phyloP scores from a whole-genome alignment of 2,797 vertebrate genomes.

The Molossus molossus region DNA sequence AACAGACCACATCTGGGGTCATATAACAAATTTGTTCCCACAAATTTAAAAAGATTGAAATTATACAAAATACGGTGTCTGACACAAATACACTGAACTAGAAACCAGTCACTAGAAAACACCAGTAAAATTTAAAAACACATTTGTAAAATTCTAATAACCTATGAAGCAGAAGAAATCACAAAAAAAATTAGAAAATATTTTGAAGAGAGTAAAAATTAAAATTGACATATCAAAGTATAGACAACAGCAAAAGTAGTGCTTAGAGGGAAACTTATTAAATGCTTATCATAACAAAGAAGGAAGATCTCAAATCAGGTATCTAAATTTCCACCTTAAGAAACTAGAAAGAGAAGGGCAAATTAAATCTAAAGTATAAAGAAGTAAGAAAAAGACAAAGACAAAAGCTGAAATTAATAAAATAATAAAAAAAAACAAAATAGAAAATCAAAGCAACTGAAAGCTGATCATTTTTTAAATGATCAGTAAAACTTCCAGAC shows the following conservation, averaged over 20 bases:
- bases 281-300: background rate
- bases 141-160: constrained; percentile 24
- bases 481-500: background rate
- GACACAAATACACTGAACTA: background rate
- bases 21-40: background rate
- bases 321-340: background rate
- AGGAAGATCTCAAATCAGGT: background rate
- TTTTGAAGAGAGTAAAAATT: background rate
- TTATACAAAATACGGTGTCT: background rate
- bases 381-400: background rate
- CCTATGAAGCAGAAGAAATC: background rate
- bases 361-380: background rate
- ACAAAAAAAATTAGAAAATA: background rate
- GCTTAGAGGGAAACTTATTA: background rate
- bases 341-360: background rate
- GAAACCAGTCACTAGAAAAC: background rate
- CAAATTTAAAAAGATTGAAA: background rate
- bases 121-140: constrained; percentile 11
- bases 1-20: background rate
- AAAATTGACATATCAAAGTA: background rate
- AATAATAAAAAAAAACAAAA: background rate
- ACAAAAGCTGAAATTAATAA: background rate
- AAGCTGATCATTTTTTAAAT: background rate
- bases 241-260: background rate
- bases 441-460: constrained; percentile 1